Percentiles rank a stretch among this genome's conserved stretches.
Conservation (phyloP, 2,797 vertebrate genomes). For the Channa striata region DNA sequence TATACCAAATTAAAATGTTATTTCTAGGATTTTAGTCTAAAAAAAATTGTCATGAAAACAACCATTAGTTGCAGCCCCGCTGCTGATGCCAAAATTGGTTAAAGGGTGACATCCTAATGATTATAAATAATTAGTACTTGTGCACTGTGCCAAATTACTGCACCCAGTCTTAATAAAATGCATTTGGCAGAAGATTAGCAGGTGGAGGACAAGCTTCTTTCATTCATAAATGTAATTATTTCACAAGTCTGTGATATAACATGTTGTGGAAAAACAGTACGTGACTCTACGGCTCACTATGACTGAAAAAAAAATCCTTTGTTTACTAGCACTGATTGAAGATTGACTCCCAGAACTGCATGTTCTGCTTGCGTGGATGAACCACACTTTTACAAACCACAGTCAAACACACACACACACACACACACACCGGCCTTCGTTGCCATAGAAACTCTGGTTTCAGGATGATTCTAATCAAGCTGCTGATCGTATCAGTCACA, state of each 20-base stretch:
- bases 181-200: neutral
- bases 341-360: conserved; percentile 53
- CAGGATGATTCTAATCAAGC: conserved; percentile 68
- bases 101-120: neutral
- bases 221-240: neutral
- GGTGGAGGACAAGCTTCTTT: neutral
- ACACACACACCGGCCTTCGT: conserved; percentile 69
- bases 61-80: neutral
- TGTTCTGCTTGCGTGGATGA: conserved; percentile 44
- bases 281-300: neutral
- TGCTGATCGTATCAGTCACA: conserved; percentile 52
- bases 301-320: conserved; percentile 24
- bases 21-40: neutral
- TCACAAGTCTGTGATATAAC: conserved; percentile 12
- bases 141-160: neutral
- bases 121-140: neutral
- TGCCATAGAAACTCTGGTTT: conserved; percentile 82
- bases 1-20: too few relatives aligned
- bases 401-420: conserved; percentile 37
- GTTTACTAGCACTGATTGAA: conserved; percentile 58
- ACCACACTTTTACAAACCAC: conserved; percentile 50
- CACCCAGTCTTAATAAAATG: neutral
- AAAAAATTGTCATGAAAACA: neutral
- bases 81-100: neutral
- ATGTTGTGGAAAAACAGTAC: neutral